These are phyloP conservation scores for Pelosia muscerda DNA, from an alignment of 2,888 invertebrate species.

Conservation along the genomic window DNA sequence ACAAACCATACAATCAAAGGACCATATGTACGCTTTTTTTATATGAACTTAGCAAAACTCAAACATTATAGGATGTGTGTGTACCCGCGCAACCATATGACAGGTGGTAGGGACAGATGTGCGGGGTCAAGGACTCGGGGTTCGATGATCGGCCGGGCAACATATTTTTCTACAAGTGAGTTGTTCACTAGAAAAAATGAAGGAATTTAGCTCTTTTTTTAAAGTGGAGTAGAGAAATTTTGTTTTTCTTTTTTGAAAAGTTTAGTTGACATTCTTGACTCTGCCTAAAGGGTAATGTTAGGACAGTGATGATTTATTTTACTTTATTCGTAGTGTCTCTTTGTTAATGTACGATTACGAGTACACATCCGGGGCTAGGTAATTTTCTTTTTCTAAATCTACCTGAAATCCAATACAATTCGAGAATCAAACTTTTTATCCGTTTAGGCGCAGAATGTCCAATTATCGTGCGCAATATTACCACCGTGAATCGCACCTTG, in stretches of 20 bases:
- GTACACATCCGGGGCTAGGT: too few species aligned
- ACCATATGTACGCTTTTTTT: neutral
- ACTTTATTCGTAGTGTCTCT: too few species aligned
- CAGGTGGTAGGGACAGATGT: constrained; percentile 57
- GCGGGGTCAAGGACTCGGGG: constrained; percentile 50
- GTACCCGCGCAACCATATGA: constrained; percentile 42
- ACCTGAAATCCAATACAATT: too few species aligned
- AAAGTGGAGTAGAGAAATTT: neutral
- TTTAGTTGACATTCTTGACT: too few species aligned
- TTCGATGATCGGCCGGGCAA: constrained; percentile 41
- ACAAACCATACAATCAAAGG: neutral
- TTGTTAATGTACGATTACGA: too few species aligned
- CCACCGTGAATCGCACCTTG: too few species aligned
- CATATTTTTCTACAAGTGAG: constrained; percentile 12
- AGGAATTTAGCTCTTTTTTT: neutral
- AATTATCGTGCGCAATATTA: too few species aligned
- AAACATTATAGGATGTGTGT: constrained; percentile 29
- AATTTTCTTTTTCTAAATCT: too few species aligned
- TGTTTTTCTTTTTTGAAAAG: neutral
- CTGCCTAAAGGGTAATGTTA: too few species aligned
- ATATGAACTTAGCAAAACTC: constrained; percentile 10
- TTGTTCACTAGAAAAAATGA: neutral
- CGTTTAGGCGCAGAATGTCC: too few species aligned
- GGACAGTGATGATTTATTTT: too few species aligned
- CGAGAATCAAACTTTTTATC: too few species aligned